Evolutionary conservation across 2,888 invertebrate genomes (phyloP).

Genomic region (Stenotaenia linearis): DNA sequence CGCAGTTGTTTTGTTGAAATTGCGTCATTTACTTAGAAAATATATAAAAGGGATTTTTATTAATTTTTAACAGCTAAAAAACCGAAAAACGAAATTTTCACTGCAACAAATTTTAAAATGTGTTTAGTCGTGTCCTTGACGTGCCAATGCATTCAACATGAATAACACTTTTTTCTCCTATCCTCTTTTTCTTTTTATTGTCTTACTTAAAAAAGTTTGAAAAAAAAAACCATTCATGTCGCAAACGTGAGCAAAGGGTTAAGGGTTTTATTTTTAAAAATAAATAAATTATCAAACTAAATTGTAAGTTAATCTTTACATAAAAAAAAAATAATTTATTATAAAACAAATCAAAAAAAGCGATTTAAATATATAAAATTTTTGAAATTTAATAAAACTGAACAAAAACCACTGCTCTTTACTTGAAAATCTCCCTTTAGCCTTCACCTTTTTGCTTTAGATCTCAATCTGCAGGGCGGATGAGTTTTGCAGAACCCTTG

Average conservation of each 20-base stretch:
- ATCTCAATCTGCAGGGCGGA: constrained; percentile 9
- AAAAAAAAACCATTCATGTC: constrained; percentile 1
- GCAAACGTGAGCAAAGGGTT: constrained; percentile 12
- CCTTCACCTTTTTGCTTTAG: neutral
- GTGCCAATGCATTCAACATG: constrained; percentile 20
- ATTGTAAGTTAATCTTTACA: neutral
- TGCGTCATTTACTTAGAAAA: neutral
- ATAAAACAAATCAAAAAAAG: too few relatives aligned
- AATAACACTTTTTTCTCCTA: constrained; percentile 8
- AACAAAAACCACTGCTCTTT: neutral
- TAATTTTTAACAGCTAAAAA: neutral
- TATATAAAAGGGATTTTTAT: neutral
- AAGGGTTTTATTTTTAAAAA: neutral
- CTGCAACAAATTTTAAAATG: neutral
- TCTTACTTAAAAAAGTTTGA: neutral
- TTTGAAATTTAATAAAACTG: neutral
- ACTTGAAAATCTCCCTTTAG: neutral
- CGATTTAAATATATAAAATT: neutral
- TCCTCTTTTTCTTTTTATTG: neutral
- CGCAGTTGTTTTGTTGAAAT: neutral
- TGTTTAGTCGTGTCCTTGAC: constrained; percentile 13
- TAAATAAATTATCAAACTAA: neutral
- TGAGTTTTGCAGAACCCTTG: too few relatives aligned
- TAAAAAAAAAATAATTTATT: too few relatives aligned
- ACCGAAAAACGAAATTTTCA: neutral